Base-by-base conservation (phyloP, 2,113 vertebrate species). In the Gobius niger region DNA sequence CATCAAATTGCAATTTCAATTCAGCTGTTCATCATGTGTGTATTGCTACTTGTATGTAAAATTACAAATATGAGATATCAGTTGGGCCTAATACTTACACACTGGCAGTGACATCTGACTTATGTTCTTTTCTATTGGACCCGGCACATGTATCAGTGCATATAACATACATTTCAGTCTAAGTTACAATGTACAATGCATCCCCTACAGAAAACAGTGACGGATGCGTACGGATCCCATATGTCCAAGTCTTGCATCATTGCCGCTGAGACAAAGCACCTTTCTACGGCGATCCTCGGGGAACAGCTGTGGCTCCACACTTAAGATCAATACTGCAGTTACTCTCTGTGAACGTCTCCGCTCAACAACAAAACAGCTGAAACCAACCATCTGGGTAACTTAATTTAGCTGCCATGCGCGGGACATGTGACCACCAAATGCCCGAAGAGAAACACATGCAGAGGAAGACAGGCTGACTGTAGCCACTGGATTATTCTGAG, bases 401-500 rank as follows among this genome's bases (percentile, higher is more conserved):
- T 34, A 76, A 73, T 67, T 68, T 7, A 65, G 67, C 65, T 64
- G 70, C 50, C 62, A 80, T 67, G 76, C 11, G 67, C 54, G 68
- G 19, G 62, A 67, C 71, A 79, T 80, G 82, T 75, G 67, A 46
- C 52, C 46, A 49, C 11, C 6, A 71, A 77, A 80, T 76, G 77
- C 44, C 52, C 79, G 63, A 59, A 52, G 60, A 80, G 68, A 42
- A 61, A 76, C 54, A 60, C 68, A 24, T 4, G 70, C 69, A 44
- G 64, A 44, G 46, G 13, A 52, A 47, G 9, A 49, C 54, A 69
- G 9, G 75, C 34, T n/a, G 24, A 13, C 10, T 9, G 47, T 46
- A 16, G 47, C 52, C 68, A 64, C 54, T 47, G 61, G 47, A 65
- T 1, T 69, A 18, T 15, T 0, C 24, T 44, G 63, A 49, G 68